Evolutionary conservation across 2,888 invertebrate genomes (phyloP).

Genomic region (Euclidia mi): DNA sequence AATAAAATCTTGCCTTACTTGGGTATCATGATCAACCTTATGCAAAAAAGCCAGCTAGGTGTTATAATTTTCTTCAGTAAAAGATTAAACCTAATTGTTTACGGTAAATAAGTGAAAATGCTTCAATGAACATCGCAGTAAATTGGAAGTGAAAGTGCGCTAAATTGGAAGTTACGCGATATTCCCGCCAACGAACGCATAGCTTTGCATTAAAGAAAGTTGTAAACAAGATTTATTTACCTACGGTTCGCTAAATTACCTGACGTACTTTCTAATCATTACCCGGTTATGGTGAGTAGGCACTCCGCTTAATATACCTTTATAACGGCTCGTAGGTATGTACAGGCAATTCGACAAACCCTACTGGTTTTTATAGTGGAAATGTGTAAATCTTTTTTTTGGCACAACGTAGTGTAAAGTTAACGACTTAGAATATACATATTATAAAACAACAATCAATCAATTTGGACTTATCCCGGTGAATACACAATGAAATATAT

Average conservation of each 20-base stretch:
- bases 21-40: no score
- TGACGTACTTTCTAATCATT: constrained; percentile 44
- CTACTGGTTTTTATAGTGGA: no score
- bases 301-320: constrained; percentile 6
- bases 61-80: not conserved
- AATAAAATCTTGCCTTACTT: no score
- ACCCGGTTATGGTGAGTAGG: constrained; percentile 11
- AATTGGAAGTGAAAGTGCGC: constrained; percentile 44
- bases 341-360: no score
- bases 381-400: no score
- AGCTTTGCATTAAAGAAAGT: constrained; percentile 40
- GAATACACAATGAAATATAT: no score
- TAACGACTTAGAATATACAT: no score
- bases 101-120: constrained; percentile 28
- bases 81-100: not conserved
- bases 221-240: constrained; percentile 50
- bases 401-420: no score
- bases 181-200: constrained; percentile 40
- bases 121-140: constrained; percentile 41
- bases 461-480: no score
- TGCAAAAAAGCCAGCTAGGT: no score
- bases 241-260: constrained; percentile 35
- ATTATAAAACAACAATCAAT: no score
- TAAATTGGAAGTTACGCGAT: constrained; percentile 60
- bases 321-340: no score